A percentile compares a stretch with the other conserved stretches of the same genome.
These are phyloP conservation scores for Platerodrilus igneus DNA, from an alignment of 2,888 invertebrate genomes.

Conservation along the genomic window DNA sequence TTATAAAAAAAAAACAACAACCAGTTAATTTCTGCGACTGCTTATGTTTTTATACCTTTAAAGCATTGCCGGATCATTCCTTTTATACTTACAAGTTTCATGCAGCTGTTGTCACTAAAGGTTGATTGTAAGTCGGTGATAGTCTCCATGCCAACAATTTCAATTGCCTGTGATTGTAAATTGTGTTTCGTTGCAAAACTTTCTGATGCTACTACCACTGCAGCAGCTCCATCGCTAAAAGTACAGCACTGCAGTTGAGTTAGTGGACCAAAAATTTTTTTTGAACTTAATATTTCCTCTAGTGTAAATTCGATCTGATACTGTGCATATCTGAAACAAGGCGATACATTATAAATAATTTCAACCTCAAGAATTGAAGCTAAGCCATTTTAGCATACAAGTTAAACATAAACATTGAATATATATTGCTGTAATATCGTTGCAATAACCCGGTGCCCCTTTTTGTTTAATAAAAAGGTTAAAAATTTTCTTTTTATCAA, in stretches of 20 bases:
- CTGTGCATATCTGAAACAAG: slow-evolving; percentile 70
- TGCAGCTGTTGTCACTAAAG: slow-evolving; percentile 74
- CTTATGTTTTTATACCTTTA: too few species aligned
- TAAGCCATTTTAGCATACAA: too few species aligned
- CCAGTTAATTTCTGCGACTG: too few species aligned
- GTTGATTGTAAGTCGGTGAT: slow-evolving; percentile 84
- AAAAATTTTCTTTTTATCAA: too few species aligned
- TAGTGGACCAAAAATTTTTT: slow-evolving; percentile 81
- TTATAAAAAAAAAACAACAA: too few species aligned
- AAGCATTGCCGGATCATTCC: too few species aligned
- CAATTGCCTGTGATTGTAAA: slow-evolving; percentile 82
- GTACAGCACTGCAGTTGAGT: slow-evolving; percentile 98
- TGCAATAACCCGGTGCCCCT: too few species aligned
- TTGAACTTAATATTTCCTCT: slow-evolving; percentile 84
- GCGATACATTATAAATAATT: slow-evolving; percentile 2
- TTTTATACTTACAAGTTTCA: slow-evolving; percentile 62
- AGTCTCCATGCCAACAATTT: slow-evolving; percentile 97
- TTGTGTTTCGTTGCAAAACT: slow-evolving; percentile 80
- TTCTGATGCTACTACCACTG: slow-evolving; percentile 86
- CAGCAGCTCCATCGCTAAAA: slow-evolving; percentile 95
- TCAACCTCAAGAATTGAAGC: too few species aligned
- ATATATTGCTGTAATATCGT: too few species aligned
- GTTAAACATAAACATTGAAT: too few species aligned
- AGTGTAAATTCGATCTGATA: slow-evolving; percentile 87
- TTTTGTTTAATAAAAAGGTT: too few species aligned